phyloP scores from a whole-genome alignment of 2,113 vertebrate species.

The Echinops telfairi region DNA sequence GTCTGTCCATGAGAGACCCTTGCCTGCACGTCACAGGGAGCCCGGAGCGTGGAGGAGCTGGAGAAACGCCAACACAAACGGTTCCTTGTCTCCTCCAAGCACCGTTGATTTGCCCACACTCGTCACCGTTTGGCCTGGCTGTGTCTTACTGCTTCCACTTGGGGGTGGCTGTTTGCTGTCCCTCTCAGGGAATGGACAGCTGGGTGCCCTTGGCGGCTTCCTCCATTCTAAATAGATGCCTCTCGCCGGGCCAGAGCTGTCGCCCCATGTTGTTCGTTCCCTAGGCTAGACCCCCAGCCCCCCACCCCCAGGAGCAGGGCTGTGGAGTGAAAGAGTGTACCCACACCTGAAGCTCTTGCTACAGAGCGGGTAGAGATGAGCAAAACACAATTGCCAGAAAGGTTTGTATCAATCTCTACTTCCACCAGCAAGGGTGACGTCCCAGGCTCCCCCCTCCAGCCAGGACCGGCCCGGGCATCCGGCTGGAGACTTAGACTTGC shows the following conservation, averaged over 20 bases:
- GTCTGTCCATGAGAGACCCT: too few species aligned
- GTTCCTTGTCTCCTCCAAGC: neutral
- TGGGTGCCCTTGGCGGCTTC: too few species aligned
- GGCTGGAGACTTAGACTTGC: accelerated
- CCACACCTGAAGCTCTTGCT: too few species aligned
- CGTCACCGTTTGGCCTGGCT: neutral
- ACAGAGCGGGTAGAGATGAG: too few species aligned
- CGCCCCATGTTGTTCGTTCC: neutral
- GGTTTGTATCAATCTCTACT: accelerated
- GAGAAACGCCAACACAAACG: accelerated
- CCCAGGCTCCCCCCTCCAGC: accelerated
- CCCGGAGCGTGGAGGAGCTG: neutral
- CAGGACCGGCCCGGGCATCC: accelerated
- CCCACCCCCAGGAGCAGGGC: too few species aligned
- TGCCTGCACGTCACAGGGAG: accelerated
- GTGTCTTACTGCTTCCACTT: too few species aligned
- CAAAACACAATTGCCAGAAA: neutral
- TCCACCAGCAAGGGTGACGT: neutral
- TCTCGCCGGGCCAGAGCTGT: neutral
- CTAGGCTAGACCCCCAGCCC: neutral
- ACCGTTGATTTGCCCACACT: accelerated
- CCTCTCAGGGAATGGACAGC: too few species aligned
- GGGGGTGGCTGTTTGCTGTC: too few species aligned
- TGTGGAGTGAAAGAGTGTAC: too few species aligned
- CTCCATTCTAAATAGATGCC: too few species aligned